Evolutionary conservation across 2,113 vertebrate genomes (phyloP).

Genomic region (Mus musculus): DNA sequence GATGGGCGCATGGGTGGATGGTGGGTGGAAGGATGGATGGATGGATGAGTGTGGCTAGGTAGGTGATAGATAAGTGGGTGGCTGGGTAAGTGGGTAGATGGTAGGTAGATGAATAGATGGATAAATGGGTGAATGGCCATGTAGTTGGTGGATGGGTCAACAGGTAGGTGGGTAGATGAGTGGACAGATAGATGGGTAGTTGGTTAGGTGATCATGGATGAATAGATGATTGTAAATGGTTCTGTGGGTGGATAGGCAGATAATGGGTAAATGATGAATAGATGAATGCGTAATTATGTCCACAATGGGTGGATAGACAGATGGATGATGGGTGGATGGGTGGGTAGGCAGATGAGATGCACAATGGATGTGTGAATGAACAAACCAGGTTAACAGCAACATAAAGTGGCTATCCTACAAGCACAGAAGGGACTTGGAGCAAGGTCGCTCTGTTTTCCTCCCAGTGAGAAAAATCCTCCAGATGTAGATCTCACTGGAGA

Average conservation of each 20-base stretch:
- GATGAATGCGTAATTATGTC: no score
- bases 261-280: neutral
- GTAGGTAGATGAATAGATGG: neutral
- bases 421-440: rapidly evolving
- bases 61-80: neutral
- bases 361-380: neutral
- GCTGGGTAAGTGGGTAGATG: no score
- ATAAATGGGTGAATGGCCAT: neutral
- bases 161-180: neutral
- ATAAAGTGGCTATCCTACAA: neutral
- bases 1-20: no score
- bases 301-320: neutral
- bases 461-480: neutral
- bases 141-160: neutral
- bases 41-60: neutral
- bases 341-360: neutral
- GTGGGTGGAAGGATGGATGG: neutral
- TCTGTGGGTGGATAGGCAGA: no score
- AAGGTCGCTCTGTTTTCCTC: neutral
- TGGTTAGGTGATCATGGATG: neutral
- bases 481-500: rapidly evolving
- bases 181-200: neutral
- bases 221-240: neutral
- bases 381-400: no score
- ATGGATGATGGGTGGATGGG: no score